Conservation (phyloP, 2,888 invertebrate genomes). For the Anodontia alba region DNA sequence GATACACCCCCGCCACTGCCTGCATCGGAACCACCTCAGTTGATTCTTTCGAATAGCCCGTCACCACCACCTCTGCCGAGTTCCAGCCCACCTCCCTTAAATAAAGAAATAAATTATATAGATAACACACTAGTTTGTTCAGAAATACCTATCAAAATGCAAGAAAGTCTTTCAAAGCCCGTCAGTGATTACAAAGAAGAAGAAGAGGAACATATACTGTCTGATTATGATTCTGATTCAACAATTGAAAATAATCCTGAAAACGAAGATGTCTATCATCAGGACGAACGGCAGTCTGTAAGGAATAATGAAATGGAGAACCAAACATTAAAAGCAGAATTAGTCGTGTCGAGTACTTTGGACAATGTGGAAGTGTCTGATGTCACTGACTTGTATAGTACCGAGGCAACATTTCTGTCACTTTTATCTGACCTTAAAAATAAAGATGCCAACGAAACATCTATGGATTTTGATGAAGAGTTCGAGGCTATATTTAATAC, state of each 20-base stretch:
- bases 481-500: constrained; percentile 53
- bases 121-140: not conserved
- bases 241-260: not conserved
- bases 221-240: constrained; percentile 8
- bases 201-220: not conserved
- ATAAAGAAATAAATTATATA: not conserved
- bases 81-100: constrained; percentile 22
- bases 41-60: not conserved
- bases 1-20: constrained; percentile 35
- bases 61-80: constrained; percentile 18
- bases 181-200: not conserved
- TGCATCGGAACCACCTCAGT: constrained; percentile 14
- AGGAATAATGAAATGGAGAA: not conserved
- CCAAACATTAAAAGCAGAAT: not conserved
- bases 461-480: constrained; percentile 41
- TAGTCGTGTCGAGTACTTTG: not conserved
- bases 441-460: not conserved
- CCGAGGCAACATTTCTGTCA: not conserved
- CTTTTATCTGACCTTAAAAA: not conserved
- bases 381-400: not conserved
- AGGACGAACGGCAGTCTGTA: not conserved
- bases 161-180: no score
- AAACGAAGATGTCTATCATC: not conserved
- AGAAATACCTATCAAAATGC: not conserved
- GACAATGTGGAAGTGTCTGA: not conserved